A percentile compares a stretch with the other conserved stretches of the same genome.
These are phyloP conservation scores for Bombus breviceps DNA, from an alignment of 1,140 invertebrate species.

Conservation along the genomic window DNA sequence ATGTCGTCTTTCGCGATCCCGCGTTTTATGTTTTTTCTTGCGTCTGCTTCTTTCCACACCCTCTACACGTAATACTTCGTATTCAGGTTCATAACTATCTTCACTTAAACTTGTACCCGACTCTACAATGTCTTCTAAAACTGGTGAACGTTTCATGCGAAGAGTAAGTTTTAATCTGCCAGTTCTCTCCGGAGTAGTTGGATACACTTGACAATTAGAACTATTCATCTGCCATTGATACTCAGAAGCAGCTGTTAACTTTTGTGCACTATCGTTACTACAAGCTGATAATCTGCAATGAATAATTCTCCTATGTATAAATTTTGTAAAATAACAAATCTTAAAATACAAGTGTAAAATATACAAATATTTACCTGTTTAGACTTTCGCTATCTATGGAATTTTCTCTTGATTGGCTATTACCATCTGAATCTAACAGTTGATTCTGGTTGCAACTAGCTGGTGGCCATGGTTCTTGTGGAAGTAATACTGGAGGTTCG, in stretches of 20 bases:
- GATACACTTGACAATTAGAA: slow-evolving; percentile 72
- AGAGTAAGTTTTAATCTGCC: slow-evolving; percentile 90
- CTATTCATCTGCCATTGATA: slow-evolving; percentile 73
- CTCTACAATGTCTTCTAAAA: slow-evolving; percentile 92
- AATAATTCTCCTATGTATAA: not conserved
- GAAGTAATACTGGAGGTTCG: slow-evolving; percentile 64
- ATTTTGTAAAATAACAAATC: not conserved
- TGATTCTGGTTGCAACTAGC: slow-evolving; percentile 54
- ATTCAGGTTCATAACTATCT: slow-evolving; percentile 88
- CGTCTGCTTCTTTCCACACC: slow-evolving; percentile 86
- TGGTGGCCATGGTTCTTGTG: slow-evolving; percentile 71
- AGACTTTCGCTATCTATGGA: slow-evolving; percentile 60
- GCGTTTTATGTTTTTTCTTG: slow-evolving; percentile 82
- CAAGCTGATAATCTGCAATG: slow-evolving; percentile 67
- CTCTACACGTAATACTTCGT: slow-evolving; percentile 92
- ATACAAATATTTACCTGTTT: slow-evolving; percentile 56
- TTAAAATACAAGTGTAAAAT: not conserved
- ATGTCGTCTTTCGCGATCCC: slow-evolving; percentile 86
- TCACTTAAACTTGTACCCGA: slow-evolving; percentile 89
- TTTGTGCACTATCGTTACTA: slow-evolving; percentile 59
- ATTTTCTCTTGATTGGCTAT: slow-evolving; percentile 60
- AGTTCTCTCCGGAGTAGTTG: slow-evolving; percentile 84
- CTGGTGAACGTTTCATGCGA: slow-evolving; percentile 92
- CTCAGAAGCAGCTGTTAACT: slow-evolving; percentile 52
- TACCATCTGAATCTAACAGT: slow-evolving; percentile 42